Percentiles rank a stretch among this genome's conserved stretches.
phyloP scores from a whole-genome alignment of 2,113 vertebrate genomes.

The Panthera leo region DNA sequence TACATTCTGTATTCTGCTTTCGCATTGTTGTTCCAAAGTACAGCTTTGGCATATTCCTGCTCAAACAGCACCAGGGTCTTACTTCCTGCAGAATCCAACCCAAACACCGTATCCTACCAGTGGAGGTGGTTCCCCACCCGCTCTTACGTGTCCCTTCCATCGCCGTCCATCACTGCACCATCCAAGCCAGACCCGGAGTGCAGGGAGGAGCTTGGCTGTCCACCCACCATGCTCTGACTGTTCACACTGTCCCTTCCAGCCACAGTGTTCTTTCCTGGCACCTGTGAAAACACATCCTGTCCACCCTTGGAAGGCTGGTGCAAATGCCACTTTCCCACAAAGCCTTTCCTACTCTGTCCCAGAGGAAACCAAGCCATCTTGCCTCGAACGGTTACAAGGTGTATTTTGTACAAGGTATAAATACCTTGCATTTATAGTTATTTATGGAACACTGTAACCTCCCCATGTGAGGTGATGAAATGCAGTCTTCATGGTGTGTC shows the following conservation, averaged over 20 bases:
- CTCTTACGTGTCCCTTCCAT: rapidly evolving
- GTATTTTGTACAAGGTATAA: rapidly evolving
- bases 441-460: rapidly evolving
- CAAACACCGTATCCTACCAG: rapidly evolving
- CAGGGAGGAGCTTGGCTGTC: rapidly evolving
- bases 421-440: background rate
- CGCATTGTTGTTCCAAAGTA: background rate
- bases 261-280: rapidly evolving
- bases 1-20: background rate
- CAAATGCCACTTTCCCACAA: background rate
- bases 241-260: rapidly evolving
- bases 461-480: no score
- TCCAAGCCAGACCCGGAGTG: rapidly evolving
- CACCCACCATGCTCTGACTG: rapidly evolving
- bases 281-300: background rate
- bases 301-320: background rate
- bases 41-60: background rate
- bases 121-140: rapidly evolving
- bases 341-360: background rate
- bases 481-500: rapidly evolving
- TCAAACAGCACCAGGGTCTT: background rate
- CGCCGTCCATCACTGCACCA: rapidly evolving
- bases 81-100: background rate
- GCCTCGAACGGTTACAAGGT: rapidly evolving
- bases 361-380: no score